Evolutionary conservation across 1,140 invertebrate species (phyloP).

Genomic region (Drosophila albomicans): DNA sequence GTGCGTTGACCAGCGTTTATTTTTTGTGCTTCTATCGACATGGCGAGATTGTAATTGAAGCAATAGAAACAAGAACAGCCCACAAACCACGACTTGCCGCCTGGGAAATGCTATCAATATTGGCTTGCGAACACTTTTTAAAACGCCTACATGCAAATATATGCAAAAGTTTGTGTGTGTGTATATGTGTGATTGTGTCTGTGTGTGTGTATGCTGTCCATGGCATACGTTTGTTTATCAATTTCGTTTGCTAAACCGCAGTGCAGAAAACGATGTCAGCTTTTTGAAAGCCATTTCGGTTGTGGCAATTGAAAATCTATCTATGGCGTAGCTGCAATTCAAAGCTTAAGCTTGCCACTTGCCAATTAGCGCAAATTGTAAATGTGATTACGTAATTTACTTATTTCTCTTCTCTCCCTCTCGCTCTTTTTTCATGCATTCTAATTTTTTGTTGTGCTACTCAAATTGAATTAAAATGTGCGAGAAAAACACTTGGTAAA

Average conservation of each 20-base stretch:
- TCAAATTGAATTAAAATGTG: constrained; percentile 46
- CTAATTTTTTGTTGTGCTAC: constrained; percentile 10
- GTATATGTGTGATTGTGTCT: not conserved
- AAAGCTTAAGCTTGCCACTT: constrained; percentile 1
- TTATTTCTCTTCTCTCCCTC: not conserved
- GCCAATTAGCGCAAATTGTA: constrained; percentile 42
- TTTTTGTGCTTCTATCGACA: not conserved
- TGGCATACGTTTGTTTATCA: constrained; percentile 68
- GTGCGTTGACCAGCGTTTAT: not conserved
- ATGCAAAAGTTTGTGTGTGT: constrained; percentile 10
- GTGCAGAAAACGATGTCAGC: constrained; percentile 49
- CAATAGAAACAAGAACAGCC: constrained; percentile 54
- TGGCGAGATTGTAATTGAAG: constrained; percentile 61
- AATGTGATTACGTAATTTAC: constrained; percentile 47
- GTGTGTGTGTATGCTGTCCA: not conserved
- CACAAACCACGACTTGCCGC: constrained; percentile 27
- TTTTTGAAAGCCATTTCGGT: constrained; percentile 43
- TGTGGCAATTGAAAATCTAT: constrained; percentile 37
- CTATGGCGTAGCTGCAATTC: not conserved
- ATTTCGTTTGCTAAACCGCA: constrained; percentile 53
- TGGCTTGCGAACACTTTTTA: constrained; percentile 73
- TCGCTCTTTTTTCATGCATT: not conserved
- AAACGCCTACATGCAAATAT: constrained; percentile 39
- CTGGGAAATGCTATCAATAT: constrained; percentile 77
- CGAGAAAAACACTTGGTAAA: constrained; percentile 46